phyloP scores from a whole-genome alignment of 2,888 invertebrate genomes.

The Anagyrus pseudococci region DNA sequence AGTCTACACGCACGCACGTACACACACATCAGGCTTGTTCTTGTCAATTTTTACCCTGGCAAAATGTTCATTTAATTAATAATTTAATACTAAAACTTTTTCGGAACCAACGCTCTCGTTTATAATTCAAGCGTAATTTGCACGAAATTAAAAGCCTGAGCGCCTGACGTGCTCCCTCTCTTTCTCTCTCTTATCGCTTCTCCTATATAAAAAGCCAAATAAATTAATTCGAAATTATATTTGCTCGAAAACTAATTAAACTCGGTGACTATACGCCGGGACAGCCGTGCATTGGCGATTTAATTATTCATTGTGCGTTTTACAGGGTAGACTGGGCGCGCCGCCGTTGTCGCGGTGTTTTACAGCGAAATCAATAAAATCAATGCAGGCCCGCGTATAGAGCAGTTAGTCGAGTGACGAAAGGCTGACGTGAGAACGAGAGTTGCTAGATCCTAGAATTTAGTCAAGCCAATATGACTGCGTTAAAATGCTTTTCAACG shows the following conservation, averaged over 20 bases:
- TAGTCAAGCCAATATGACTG: too few species aligned
- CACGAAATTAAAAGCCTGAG: background rate
- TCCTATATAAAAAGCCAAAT: background rate
- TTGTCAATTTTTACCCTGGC: too few species aligned
- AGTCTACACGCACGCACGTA: too few species aligned
- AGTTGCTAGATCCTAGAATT: too few species aligned
- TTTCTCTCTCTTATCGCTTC: background rate
- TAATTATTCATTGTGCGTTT: slow-evolving; percentile 26
- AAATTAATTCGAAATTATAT: slow-evolving; percentile 21
- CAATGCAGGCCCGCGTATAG: background rate
- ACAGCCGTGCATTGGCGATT: slow-evolving; percentile 1
- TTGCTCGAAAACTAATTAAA: slow-evolving; percentile 31
- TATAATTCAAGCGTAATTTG: background rate
- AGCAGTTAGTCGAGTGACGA: too few species aligned
- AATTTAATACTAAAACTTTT: too few species aligned
- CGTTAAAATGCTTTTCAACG: too few species aligned
- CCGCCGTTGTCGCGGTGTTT: slow-evolving; percentile 3
- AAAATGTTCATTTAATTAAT: too few species aligned
- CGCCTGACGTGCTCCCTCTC: background rate
- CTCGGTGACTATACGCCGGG: too few species aligned
- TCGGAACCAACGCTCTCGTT: too few species aligned
- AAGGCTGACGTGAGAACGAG: too few species aligned
- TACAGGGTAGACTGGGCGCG: background rate
- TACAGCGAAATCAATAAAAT: slow-evolving; percentile 29
- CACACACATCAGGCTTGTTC: too few species aligned